Evolutionary conservation across 2,888 invertebrate species (phyloP), one percentile per base, ranked within the genome.

Genomic region (Magallana nippona): DNA sequence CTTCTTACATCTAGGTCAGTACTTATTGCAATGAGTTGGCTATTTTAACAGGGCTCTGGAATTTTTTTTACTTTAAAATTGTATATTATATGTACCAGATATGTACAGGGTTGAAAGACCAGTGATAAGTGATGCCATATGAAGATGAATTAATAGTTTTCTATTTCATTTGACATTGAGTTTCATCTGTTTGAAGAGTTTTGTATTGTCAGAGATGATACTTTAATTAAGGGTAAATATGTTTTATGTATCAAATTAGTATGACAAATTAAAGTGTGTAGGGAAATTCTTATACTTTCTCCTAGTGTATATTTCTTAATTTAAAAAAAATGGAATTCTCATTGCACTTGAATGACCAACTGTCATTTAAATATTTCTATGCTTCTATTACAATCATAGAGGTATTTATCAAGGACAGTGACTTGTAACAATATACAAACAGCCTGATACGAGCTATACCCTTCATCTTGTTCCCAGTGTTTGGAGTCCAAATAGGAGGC

Each of bases 371-470:
- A 44, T 44, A 44, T 44, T 44, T 44, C 44, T 44, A 44, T 71
- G 27, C 27, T 15, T 13, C 22, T 71, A 71, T 27, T 63, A 63
- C 22, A 63, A 27, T 27, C 27, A 71, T 27, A 60, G 1, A 60
- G n/a, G 3, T 71, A 71, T 71, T 27, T 71, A 32, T 32, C 32
- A 27, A 71, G 71, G 71, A 71, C 27, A 32, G 71, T 71, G 71
- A 71, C 71, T 63, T 71, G 71, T 71, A 71, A 71, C 71, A 27
- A 71, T 71, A 71, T 22, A 71, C 32, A 71, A 71, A 71, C 71
- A 71, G 15, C 10, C 71, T 2, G 27, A 32, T 71, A 27, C 71
- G 3, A 71, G 27, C 32, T 1, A 44, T 71, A 71, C 15, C 71
- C 13, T 22, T 27, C 32, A 27, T 27, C 32, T 71, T 15, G 32